These are phyloP conservation scores for Trachymyrmex cornetzi DNA, from an alignment of 1,140 invertebrate species.

Conservation along the genomic window DNA sequence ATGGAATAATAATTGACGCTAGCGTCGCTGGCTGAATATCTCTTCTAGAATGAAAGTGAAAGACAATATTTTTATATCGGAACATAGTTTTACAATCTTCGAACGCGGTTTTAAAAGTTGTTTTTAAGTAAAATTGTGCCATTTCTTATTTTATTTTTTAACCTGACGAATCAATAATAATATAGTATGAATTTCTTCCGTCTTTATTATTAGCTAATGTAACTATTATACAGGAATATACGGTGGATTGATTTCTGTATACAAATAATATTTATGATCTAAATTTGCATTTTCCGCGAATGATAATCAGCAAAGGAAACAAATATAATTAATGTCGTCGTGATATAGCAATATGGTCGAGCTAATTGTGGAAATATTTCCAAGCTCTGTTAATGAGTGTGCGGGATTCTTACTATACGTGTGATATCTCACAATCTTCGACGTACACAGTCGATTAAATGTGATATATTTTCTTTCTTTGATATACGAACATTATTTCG, in stretches of 20 bases:
- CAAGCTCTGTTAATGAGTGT: not conserved
- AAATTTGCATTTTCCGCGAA: constrained; percentile 15
- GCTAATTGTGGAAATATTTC: not conserved
- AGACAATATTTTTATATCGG: constrained; percentile 1
- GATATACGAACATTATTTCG: constrained; percentile 28
- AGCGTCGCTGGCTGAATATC: not conserved
- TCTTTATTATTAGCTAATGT: not conserved
- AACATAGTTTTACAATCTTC: not conserved
- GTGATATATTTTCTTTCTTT: constrained; percentile 12
- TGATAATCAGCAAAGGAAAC: constrained; percentile 5
- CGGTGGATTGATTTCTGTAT: constrained; percentile 1
- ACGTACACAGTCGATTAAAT: constrained; percentile 24
- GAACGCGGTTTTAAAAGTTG: not conserved
- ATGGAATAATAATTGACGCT: constrained; percentile 23
- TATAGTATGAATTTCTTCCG: not conserved
- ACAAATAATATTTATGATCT: not conserved
- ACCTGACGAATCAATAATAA: not conserved
- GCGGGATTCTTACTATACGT: not conserved
- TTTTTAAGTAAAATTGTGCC: not conserved
- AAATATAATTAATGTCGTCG: constrained; percentile 26
- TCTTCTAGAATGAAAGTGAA: constrained; percentile 48
- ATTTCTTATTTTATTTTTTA: constrained; percentile 19
- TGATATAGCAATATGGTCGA: not conserved
- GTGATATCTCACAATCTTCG: constrained; percentile 10
- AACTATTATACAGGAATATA: not conserved